Conservation (phyloP, 1,140 invertebrate genomes). For the Pogonus chalceus region DNA sequence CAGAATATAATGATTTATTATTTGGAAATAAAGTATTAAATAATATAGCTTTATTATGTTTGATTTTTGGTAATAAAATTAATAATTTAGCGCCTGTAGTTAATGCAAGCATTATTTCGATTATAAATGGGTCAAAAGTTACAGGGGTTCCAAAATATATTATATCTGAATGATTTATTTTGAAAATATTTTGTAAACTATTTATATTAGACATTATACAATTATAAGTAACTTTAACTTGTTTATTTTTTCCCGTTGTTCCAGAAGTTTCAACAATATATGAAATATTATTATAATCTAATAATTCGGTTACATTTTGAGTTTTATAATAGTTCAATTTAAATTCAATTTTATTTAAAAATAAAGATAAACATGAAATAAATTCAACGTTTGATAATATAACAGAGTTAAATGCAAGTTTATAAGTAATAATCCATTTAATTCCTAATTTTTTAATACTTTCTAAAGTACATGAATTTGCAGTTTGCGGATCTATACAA, state of each 20-base stretch:
- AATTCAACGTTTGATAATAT: too few species aligned
- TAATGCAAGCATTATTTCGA: conserved; percentile 64
- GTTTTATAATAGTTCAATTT: not conserved
- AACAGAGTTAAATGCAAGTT: too few species aligned
- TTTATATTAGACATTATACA: conserved; percentile 53
- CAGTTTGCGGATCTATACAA: not conserved
- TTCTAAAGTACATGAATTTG: not conserved
- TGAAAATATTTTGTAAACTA: conserved; percentile 43
- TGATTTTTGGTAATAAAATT: conserved; percentile 45
- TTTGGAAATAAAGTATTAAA: conserved; percentile 38
- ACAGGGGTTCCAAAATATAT: conserved; percentile 62
- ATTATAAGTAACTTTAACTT: conserved; percentile 47
- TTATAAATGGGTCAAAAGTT: conserved; percentile 73
- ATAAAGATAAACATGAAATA: not conserved
- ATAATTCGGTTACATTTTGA: not conserved
- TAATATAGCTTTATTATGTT: conserved; percentile 37
- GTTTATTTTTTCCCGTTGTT: conserved; percentile 51
- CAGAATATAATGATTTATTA: conserved; percentile 30
- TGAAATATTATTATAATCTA: conserved; percentile 30
- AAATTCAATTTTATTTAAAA: conserved; percentile 1
- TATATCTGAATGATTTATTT: conserved; percentile 44
- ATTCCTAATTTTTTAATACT: not conserved
- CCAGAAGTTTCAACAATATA: conserved; percentile 54
- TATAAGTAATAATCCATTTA: not conserved
- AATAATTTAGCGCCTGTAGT: conserved; percentile 51